A percentile compares a stretch with the other conserved stretches of the same genome.
Conservation (phyloP, 2,888 invertebrate genomes). For the Oasisia sp. region DNA sequence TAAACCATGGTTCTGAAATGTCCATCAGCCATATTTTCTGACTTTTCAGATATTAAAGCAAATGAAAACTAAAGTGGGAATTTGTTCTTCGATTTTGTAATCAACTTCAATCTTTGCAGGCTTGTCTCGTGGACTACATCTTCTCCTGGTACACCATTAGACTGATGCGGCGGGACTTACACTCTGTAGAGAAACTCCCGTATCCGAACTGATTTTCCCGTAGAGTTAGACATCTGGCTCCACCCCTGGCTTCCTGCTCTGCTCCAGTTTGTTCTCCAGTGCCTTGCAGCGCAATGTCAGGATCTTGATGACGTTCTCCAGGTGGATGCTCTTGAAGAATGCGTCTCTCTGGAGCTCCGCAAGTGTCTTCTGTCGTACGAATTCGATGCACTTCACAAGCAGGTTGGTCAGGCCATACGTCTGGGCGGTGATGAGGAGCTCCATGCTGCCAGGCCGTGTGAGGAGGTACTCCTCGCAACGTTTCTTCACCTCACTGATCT, state of each 20-base stretch:
- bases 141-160: slow-evolving; percentile 46
- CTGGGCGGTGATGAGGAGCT: slow-evolving; percentile 55
- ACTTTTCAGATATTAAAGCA: too few species aligned
- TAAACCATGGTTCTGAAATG: too few species aligned
- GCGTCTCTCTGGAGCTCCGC: slow-evolving; percentile 52
- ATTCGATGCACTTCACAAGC: slow-evolving; percentile 46
- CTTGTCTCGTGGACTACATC: slow-evolving; percentile 23
- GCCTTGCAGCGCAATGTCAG: slow-evolving; percentile 42
- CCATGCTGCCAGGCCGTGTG: slow-evolving; percentile 49
- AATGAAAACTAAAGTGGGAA: too few species aligned
- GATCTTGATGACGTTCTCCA: slow-evolving; percentile 51
- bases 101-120: too few species aligned
- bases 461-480: slow-evolving; percentile 64
- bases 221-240: slow-evolving; percentile 44
- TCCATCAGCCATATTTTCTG: too few species aligned
- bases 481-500: slow-evolving; percentile 63
- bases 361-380: slow-evolving; percentile 49
- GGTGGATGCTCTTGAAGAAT: slow-evolving; percentile 44
- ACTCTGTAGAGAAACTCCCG: slow-evolving; percentile 45
- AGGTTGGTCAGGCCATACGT: slow-evolving; percentile 48
- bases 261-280: slow-evolving; percentile 33
- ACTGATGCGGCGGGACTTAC: slow-evolving; percentile 43
- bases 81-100: too few species aligned
- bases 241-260: slow-evolving; percentile 34
- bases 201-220: slow-evolving; percentile 45